These are phyloP conservation scores for Rhinichthys klamathensis DNA, from an alignment of 2,113 vertebrate genomes.

Conservation along the genomic window DNA sequence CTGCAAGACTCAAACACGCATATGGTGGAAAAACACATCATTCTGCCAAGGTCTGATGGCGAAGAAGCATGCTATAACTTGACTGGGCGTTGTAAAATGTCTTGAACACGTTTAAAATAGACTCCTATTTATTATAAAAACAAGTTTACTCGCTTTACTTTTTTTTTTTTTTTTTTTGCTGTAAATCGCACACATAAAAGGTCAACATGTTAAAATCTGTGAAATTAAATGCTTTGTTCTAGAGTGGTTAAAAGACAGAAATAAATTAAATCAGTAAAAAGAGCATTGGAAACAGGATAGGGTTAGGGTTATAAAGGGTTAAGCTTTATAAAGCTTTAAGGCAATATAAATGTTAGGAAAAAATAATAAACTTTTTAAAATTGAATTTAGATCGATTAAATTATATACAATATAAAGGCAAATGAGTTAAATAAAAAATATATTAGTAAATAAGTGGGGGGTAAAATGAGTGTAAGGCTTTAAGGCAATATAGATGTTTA, in stretches of 20 bases:
- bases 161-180: not conserved
- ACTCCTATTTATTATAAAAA: conserved; percentile 4
- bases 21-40: conserved; percentile 41
- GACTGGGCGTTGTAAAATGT: not conserved
- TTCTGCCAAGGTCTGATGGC: conserved; percentile 17
- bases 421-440: not conserved
- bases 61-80: not conserved
- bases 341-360: not conserved
- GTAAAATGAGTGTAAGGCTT: too few species aligned
- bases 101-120: conserved; percentile 4
- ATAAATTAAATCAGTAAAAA: not conserved
- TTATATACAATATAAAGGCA: not conserved
- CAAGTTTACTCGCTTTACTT: not conserved
- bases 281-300: not conserved
- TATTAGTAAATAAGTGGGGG: too few species aligned
- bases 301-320: too few species aligned
- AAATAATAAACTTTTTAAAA: not conserved
- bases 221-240: not conserved
- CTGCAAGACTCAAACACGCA: conserved; percentile 36
- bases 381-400: too few species aligned
- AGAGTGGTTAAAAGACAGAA: not conserved
- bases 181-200: not conserved
- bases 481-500: not conserved
- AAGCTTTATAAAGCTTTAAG: not conserved
- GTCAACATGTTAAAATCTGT: not conserved